Evolutionary conservation across 2,888 invertebrate species (phyloP).

Genomic region (Teleogryllus oceanicus): DNA sequence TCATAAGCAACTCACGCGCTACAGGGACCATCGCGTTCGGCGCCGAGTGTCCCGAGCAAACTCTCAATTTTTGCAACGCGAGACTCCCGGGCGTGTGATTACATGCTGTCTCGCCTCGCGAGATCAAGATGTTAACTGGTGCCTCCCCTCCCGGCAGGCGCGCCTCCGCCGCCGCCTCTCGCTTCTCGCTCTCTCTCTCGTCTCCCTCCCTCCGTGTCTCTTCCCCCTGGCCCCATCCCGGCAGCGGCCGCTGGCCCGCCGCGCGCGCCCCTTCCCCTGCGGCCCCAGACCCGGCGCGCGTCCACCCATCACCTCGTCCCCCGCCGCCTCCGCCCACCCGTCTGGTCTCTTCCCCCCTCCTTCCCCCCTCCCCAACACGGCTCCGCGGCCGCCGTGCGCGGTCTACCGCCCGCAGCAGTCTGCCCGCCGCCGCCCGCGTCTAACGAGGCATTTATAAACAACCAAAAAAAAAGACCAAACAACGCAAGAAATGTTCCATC

Average conservation of each 20-base stretch:
- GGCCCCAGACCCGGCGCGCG: neutral
- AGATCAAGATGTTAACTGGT: constrained; percentile 18
- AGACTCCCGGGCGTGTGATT: constrained; percentile 5
- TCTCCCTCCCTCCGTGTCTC: neutral
- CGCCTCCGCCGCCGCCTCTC: neutral
- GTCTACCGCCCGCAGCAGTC: neutral
- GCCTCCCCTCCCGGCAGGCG: neutral
- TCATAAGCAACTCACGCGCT: neutral
- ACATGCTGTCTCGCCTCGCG: constrained; percentile 18
- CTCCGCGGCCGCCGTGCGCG: neutral
- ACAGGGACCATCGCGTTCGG: neutral
- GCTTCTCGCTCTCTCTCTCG: neutral
- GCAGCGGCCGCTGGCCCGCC: neutral
- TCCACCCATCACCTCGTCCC: neutral
- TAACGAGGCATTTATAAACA: constrained; percentile 18
- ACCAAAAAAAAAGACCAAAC: neutral
- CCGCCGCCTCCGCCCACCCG: neutral
- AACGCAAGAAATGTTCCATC: constrained; percentile 18
- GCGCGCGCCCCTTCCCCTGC: neutral
- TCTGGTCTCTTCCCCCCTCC: neutral
- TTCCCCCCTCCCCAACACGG: neutral
- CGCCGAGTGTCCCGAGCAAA: neutral
- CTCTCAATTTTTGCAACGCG: constrained; percentile 11
- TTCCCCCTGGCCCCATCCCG: neutral
- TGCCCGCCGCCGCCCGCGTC: neutral